Evolutionary conservation across 2,113 vertebrate genomes (phyloP), one percentile per base, ranked within the genome.

Genomic region (Beaufortia kweichowensis): DNA sequence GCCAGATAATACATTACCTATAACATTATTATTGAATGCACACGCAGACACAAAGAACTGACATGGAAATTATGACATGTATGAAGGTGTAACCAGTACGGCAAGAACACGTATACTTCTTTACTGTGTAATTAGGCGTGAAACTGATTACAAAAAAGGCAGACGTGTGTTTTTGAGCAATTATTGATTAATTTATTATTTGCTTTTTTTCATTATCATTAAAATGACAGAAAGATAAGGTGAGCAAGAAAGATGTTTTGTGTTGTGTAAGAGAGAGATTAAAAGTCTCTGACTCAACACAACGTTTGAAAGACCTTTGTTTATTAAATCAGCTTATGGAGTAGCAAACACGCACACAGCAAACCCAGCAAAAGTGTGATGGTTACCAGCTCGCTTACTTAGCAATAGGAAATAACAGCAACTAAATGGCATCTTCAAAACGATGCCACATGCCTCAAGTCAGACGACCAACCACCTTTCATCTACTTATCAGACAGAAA

Each of bases 261-360:
- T n/a, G n/a, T n/a, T n/a, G n/a, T n/a, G 78, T 77, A 35, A 55
- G 63, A 79, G 77, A 78, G 63, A 83, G 86, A 88, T 87, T 87
- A 86, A 77, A 75, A 50, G 73, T 80, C 77, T 78, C 79, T 70
- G 83, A 86, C 74, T 90, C 87, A 89, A 86, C 85, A 41, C 15
- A 78, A 35, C 83, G 75, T 82, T 70, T 69, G 0, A n/a, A 79
- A 46, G 82, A 91, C 88, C 89, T 91, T 90, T 88, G 87, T 61
- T 81, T 87, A 23, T 17, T 79, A 78, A 89, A 89, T 87, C 82
- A 82, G 81, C 75, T 90, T 86, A 89, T 53, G 57, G 19, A 67
- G 61, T 35, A 65, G 46, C 15, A 60, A 17, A 56, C 24, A 55
- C 8, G 50, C n/a, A 50, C 7, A 61, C 19, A 46, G 19, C 14